phyloP scores from a whole-genome alignment of 2,797 vertebrate species.

The Anguilla marmorata region DNA sequence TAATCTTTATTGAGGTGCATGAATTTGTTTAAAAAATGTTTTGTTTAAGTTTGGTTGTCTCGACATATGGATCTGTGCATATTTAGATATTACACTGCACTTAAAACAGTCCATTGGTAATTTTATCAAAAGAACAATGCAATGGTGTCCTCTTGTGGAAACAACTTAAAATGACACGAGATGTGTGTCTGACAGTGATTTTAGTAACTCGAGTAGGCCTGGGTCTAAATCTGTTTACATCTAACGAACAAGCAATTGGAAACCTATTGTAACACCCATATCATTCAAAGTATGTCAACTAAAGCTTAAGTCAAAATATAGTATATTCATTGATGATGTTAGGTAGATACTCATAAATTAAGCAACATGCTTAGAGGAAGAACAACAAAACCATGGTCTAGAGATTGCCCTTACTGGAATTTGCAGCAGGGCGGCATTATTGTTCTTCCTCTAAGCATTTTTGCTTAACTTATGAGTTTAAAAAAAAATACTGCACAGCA shows the following conservation, averaged over 20 bases:
- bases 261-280: not conserved
- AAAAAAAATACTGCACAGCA: no score
- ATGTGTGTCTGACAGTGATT: not conserved
- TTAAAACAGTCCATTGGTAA: not conserved
- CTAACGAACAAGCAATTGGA: not conserved
- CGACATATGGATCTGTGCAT: not conserved
- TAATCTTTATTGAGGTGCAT: not conserved
- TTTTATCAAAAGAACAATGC: slow-evolving; percentile 7
- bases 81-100: not conserved
- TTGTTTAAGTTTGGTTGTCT: not conserved
- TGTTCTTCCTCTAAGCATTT: no score
- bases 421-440: no score
- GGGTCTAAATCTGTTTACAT: not conserved
- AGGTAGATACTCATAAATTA: not conserved
- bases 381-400: not conserved
- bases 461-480: no score
- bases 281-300: not conserved
- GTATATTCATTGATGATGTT: slow-evolving; percentile 22
- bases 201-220: not conserved
- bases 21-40: not conserved
- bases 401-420: no score
- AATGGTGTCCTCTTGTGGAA: slow-evolving; percentile 32
- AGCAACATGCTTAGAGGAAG: slow-evolving; percentile 18
- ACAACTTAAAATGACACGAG: slow-evolving; percentile 11
- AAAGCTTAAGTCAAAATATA: not conserved